A percentile compares a stretch with the other conserved stretches of the same genome.
Conservation (phyloP, 2,797 vertebrate genomes). For the Tapera naevia region DNA sequence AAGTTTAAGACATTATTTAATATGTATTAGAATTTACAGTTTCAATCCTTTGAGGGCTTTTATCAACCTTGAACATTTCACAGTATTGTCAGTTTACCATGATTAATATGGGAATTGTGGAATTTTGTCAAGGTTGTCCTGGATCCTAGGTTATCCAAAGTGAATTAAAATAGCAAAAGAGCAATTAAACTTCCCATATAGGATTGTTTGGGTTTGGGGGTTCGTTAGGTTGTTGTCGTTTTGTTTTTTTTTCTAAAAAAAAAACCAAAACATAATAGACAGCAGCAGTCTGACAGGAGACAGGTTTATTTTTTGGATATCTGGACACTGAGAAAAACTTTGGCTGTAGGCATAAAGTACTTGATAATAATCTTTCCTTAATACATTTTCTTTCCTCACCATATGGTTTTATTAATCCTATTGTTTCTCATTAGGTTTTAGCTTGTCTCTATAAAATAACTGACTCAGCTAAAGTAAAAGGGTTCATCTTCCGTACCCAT, state of each 20-base stretch:
- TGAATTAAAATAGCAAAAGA: neutral
- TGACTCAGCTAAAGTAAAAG: neutral
- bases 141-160: neutral
- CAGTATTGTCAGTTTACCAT: neutral
- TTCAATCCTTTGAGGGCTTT: neutral
- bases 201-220: neutral
- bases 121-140: neutral
- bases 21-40: neutral
- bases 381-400: neutral
- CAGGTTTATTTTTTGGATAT: neutral
- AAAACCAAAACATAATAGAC: too few species aligned
- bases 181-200: neutral
- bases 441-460: neutral
- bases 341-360: neutral
- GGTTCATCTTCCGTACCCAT: neutral
- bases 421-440: neutral
- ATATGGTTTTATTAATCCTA: neutral
- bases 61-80: neutral
- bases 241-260: too few species aligned
- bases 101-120: slow-evolving; percentile 36
- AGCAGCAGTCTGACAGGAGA: neutral
- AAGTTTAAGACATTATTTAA: neutral
- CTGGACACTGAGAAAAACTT: neutral
- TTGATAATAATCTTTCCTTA: neutral
- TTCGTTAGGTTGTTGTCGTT: too few species aligned